A percentile compares a stretch with the other conserved stretches of the same genome.
phyloP scores from a whole-genome alignment of 2,797 vertebrate genomes.

The Bovichtus diacanthus region DNA sequence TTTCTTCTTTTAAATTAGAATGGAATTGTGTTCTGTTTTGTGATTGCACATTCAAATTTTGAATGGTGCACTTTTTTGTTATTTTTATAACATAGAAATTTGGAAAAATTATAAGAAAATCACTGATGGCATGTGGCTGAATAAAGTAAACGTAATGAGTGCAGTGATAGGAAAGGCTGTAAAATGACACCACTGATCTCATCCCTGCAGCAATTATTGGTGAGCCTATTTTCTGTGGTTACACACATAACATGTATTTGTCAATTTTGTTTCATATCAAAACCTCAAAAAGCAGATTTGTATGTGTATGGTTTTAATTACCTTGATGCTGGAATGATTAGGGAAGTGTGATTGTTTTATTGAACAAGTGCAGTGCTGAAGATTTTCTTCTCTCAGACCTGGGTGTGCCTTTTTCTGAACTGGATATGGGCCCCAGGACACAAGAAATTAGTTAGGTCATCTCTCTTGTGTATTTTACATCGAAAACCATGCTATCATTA shows the following conservation, averaged over 20 bases:
- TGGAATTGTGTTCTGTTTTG: slow-evolving; percentile 32
- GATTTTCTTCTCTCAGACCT: slow-evolving; percentile 70
- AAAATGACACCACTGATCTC: slow-evolving; percentile 76
- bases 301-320: slow-evolving; percentile 26
- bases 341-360: slow-evolving; percentile 50
- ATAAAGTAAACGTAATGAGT: slow-evolving; percentile 63
- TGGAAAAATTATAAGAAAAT: not conserved
- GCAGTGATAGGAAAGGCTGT: slow-evolving; percentile 51
- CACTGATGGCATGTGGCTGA: slow-evolving; percentile 49
- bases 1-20: slow-evolving; percentile 20
- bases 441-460: slow-evolving; percentile 81
- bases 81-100: slow-evolving; percentile 14
- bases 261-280: not conserved
- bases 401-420: slow-evolving; percentile 85
- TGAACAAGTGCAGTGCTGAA: slow-evolving; percentile 80
- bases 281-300: not conserved
- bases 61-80: slow-evolving; percentile 33
- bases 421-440: slow-evolving; percentile 70
- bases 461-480: slow-evolving; percentile 71
- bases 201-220: slow-evolving; percentile 63
- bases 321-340: slow-evolving; percentile 23
- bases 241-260: not conserved
- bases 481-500: slow-evolving; percentile 62
- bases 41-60: slow-evolving; percentile 30
- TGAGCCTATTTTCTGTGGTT: slow-evolving; percentile 28